phyloP scores from a whole-genome alignment of 30 jellyfish, hydroid and myxozoan species.

The Hydractinia symbiolongicarpus region DNA sequence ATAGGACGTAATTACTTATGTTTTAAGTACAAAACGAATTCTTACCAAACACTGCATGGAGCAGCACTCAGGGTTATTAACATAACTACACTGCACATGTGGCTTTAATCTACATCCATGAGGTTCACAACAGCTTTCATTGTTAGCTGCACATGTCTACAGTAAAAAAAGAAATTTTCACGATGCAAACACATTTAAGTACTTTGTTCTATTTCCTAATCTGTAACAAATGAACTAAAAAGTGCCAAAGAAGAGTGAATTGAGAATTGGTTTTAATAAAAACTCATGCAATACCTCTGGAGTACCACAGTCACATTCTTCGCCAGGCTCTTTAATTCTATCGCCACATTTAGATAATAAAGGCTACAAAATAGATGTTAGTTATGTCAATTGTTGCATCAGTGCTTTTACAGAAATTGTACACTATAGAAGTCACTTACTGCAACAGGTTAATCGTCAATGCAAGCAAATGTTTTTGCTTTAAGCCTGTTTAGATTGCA shows the following conservation, averaged over 20 bases:
- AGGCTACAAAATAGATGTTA: conserved; percentile 42
- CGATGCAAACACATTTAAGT: too few relatives aligned
- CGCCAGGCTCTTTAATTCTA: conserved; percentile 77
- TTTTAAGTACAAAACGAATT: background rate
- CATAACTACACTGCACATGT: conserved; percentile 81
- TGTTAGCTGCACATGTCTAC: conserved; percentile 53
- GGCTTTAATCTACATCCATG: conserved; percentile 54
- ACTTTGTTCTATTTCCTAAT: too few relatives aligned
- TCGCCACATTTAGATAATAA: conserved; percentile 62
- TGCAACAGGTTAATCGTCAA: conserved; percentile 51
- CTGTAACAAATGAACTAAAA: too few relatives aligned
- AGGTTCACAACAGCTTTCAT: conserved; percentile 85
- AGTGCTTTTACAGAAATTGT: too few relatives aligned
- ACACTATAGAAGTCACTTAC: conserved; percentile 29
- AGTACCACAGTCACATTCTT: conserved; percentile 98
- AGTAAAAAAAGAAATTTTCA: background rate
- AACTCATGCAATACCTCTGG: conserved; percentile 56
- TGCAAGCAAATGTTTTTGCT: conserved; percentile 39
- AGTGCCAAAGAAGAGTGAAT: too few relatives aligned
- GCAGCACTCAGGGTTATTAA: conserved; percentile 82
- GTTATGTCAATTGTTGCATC: background rate
- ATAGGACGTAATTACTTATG: background rate
- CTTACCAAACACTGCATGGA: conserved; percentile 58
- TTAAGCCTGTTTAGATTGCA: conserved; percentile 55
- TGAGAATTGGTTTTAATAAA: too few relatives aligned